These are phyloP conservation scores for Brachionus angularis DNA, from an alignment of 1,140 invertebrate genomes.

Conservation along the genomic window DNA sequence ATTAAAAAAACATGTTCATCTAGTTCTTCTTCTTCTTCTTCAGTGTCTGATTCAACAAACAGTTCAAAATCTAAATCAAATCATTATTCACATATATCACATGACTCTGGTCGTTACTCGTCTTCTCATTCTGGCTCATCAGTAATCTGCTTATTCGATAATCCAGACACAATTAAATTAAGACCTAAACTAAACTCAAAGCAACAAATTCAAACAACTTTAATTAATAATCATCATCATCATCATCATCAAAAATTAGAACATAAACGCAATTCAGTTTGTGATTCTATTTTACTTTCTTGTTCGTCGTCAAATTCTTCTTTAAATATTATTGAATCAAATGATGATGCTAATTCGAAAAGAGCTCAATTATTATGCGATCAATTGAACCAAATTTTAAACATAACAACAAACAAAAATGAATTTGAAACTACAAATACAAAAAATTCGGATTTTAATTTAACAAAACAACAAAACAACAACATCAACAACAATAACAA, in stretches of 20 bases:
- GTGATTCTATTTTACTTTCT: constrained; percentile 10
- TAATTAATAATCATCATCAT: too few relatives aligned
- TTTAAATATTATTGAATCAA: neutral
- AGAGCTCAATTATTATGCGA: constrained; percentile 21
- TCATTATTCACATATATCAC: constrained; percentile 10
- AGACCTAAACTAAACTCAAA: too few relatives aligned
- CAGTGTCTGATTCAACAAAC: neutral
- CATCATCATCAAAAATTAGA: too few relatives aligned
- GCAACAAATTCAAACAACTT: too few relatives aligned
- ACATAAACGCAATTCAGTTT: neutral
- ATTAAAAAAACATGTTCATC: constrained; percentile 19
- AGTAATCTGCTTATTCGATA: neutral
- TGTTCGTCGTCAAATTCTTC: constrained; percentile 31
- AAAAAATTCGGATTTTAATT: neutral
- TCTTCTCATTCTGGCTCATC: constrained; percentile 13
- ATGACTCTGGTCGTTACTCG: constrained; percentile 27
- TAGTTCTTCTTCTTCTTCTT: too few relatives aligned
- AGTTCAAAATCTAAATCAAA: constrained; percentile 21
- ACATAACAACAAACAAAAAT: neutral
- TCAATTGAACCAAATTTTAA: constrained; percentile 32
- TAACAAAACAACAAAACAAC: too few relatives aligned
- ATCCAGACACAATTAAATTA: neutral
- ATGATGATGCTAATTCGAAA: constrained; percentile 12
- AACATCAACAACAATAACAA: too few relatives aligned
- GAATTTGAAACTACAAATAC: neutral